Base-by-base conservation (phyloP, 2,113 vertebrate species). In the Rhinoderma darwinii region DNA sequence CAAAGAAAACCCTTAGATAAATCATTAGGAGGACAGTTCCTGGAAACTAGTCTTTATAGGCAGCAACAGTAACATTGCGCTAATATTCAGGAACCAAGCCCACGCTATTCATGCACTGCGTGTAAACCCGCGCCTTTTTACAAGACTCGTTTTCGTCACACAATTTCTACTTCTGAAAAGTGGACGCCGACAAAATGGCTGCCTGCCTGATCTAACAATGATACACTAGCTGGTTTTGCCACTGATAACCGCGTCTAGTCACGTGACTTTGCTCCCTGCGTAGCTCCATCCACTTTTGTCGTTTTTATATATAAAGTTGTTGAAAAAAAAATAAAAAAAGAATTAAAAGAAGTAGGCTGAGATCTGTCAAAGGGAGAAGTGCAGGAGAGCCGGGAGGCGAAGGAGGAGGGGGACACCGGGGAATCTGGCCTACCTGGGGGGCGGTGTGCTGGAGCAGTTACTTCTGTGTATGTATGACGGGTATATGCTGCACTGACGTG, bases 221-320 rank as follows among this genome's bases (percentile, higher is more conserved):
- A 7, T 27, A 73, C 17, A 7, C 5, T 4, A 10, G 32, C 8
- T 7, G 17, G 5, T 30, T 47, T 6, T 75, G 25, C 25, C 41
- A 47, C 73, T 43, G 0, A 20, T 15, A 15, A 47, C 12, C 5
- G 5, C 1, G 22, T 11, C 4, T 17, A 1, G 8, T 70, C 66
- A 70, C 32, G n/a, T 70, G 66, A 37, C 66, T 18, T 27, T 12
- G 14, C 12, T n/a, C 10, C n/a, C 18, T 1, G 39, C 41, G 12
- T 12, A n/a, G 35, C 72, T 9, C 72, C 2, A 30, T 2, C 37
- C 4, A 22, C 2, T 27, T 47, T 27, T 76, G 73, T 63, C 25
- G 18, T 39, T 35, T 37, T 81, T 81, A 50, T 37, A 37, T 6
- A 79, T 54, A 79, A 79, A 79, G 76, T 54, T 79, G 3, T 79